These are phyloP conservation scores for Atta colombica DNA, from an alignment of 1,140 invertebrate species.

Conservation along the genomic window DNA sequence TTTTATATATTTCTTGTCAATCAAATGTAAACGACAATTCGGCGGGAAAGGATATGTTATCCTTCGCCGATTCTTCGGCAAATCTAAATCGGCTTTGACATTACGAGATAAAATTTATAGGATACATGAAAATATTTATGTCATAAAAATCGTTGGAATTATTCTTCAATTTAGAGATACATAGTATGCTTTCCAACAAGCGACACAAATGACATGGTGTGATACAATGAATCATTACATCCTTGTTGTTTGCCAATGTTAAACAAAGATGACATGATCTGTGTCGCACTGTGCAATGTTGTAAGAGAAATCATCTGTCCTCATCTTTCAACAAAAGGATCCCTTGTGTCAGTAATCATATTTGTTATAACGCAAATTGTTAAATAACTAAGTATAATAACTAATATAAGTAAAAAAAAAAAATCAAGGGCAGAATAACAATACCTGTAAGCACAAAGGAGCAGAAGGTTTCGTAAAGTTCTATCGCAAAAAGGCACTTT, in stretches of 20 bases:
- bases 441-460: slow-evolving; percentile 34
- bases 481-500: slow-evolving; percentile 58
- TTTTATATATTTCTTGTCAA: slow-evolving; percentile 48
- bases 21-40: slow-evolving; percentile 1
- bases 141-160: background rate
- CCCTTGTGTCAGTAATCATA: background rate
- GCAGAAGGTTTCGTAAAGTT: slow-evolving; percentile 27
- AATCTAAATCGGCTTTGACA: background rate
- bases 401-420: background rate
- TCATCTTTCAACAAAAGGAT: slow-evolving; percentile 7
- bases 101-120: background rate
- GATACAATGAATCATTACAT: no score
- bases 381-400: background rate
- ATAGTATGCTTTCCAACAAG: no score
- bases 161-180: background rate
- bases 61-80: background rate
- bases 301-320: background rate
- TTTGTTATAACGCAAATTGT: slow-evolving; percentile 46
- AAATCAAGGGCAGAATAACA: slow-evolving; percentile 15
- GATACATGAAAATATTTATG: background rate
- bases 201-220: no score
- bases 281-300: background rate
- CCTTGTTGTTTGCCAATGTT: no score
- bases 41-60: slow-evolving; percentile 8
- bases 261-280: no score